Percentiles rank a stretch among this genome's conserved stretches.
Conservation (phyloP, 2,888 invertebrate species). For the Agonopterix subpropinquella region DNA sequence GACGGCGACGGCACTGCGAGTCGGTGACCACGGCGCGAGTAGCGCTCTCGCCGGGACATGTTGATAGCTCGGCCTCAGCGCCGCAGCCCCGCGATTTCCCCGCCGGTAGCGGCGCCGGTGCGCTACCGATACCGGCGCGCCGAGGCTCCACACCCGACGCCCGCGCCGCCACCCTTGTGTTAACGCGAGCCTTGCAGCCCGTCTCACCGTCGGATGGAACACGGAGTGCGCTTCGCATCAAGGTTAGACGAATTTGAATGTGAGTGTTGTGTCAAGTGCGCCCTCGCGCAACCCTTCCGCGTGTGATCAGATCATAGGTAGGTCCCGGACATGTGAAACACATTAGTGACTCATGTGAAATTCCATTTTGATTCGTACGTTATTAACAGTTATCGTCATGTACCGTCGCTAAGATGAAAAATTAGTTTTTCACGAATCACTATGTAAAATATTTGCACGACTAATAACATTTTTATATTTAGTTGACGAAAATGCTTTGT, state of each 20-base stretch:
- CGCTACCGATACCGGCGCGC: conserved; percentile 63
- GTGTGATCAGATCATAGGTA: conserved; percentile 40
- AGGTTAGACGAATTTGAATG: conserved; percentile 73
- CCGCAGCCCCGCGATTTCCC: conserved; percentile 61
- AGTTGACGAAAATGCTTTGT: too few species aligned
- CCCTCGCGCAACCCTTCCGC: conserved; percentile 43
- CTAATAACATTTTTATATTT: too few species aligned
- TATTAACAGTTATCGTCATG: too few species aligned
- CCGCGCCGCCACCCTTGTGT: conserved; percentile 39
- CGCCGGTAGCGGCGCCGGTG: conserved; percentile 68
- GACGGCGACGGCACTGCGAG: conserved; percentile 74
- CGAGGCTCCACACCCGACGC: conserved; percentile 36
- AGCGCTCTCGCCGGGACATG: conserved; percentile 72
- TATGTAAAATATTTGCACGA: too few species aligned
- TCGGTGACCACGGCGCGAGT: conserved; percentile 72
- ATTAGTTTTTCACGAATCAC: too few species aligned
- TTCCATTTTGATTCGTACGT: conserved; percentile 20
- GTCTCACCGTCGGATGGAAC: conserved; percentile 71
- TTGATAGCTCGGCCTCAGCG: conserved; percentile 62
- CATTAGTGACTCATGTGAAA: conserved; percentile 50
- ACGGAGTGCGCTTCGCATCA: conserved; percentile 75
- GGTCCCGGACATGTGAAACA: conserved; percentile 48
- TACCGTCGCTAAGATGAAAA: too few species aligned
- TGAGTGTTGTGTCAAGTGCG: conserved; percentile 65
- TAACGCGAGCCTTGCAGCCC: conserved; percentile 60